These are phyloP conservation scores for Oceanodroma tethys DNA, from an alignment of 2,113 vertebrate species.

Conservation along the genomic window DNA sequence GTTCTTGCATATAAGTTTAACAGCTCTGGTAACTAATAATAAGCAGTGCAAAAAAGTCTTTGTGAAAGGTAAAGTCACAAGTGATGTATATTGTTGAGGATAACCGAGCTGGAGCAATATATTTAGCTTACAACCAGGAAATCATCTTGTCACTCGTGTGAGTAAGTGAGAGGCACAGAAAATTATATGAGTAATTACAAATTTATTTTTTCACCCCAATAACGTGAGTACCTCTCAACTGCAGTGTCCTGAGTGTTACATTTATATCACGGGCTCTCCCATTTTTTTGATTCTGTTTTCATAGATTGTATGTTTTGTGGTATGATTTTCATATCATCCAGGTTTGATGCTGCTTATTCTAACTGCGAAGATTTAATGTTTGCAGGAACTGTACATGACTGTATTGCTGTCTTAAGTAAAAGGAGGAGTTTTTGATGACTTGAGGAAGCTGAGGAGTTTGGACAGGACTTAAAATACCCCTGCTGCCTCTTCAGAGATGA, in stretches of 20 bases:
- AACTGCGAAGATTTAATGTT: conserved; percentile 24
- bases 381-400: conserved; percentile 26
- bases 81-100: not conserved
- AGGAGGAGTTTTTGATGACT: conserved; percentile 37
- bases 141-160: not conserved
- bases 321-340: conserved; percentile 41
- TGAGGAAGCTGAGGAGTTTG: not conserved
- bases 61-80: conserved; percentile 18
- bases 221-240: conserved; percentile 5
- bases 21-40: conserved; percentile 45
- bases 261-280: conserved; percentile 19
- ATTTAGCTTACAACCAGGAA: conserved; percentile 46
- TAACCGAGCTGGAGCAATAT: conserved; percentile 48
- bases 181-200: not conserved
- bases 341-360: conserved; percentile 24
- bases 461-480: not conserved
- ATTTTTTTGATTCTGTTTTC: conserved; percentile 24
- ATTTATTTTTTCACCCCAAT: not conserved
- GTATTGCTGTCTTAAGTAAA: conserved; percentile 8
- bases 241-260: not conserved
- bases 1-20: conserved; percentile 8
- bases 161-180: not conserved
- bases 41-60: conserved; percentile 4
- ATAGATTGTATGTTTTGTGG: conserved; percentile 14
- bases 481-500: not conserved